A percentile compares a stretch with the other conserved stretches of the same genome.
Conservation (phyloP, 2,113 vertebrate species). For the Dipodomys stephensi region DNA sequence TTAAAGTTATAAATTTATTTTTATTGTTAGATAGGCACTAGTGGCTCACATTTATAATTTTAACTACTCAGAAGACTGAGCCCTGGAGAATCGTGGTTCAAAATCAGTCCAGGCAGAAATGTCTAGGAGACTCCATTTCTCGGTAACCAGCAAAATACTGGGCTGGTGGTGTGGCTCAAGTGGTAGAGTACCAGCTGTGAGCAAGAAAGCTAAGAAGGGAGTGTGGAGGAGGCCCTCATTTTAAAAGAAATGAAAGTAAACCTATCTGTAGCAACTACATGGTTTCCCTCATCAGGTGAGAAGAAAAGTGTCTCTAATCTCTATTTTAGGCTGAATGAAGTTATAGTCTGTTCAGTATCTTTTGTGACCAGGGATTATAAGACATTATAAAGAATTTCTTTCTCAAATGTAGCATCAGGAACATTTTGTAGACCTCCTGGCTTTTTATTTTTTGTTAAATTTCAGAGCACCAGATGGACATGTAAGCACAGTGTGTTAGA, state of each 20-base stretch:
- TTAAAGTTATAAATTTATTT: neutral
- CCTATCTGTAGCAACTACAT: neutral
- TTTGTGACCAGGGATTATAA: neutral
- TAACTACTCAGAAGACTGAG: too few species aligned
- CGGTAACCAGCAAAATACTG: too few species aligned
- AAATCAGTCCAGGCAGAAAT: too few species aligned
- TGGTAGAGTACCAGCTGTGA: too few species aligned
- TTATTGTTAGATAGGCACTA: neutral
- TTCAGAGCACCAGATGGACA: slow-evolving; percentile 73
- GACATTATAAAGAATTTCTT: neutral
- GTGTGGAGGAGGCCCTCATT: too few species aligned
- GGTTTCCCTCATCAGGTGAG: neutral
- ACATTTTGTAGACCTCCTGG: slow-evolving; percentile 36
- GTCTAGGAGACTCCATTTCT: too few species aligned
- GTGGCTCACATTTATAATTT: too few species aligned
- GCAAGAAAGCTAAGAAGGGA: too few species aligned
- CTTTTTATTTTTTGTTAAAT: slow-evolving; percentile 15
- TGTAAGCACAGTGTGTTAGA: slow-evolving; percentile 64
- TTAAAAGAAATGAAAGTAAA: neutral
- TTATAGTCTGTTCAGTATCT: neutral
- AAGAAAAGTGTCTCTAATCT: neutral
- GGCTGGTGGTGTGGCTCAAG: too few species aligned
- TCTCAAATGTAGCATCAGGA: slow-evolving; percentile 14
- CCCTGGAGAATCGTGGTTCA: too few species aligned
- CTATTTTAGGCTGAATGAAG: neutral